These are phyloP conservation scores for Napeogenes sylphis DNA, from an alignment of 2,888 invertebrate species.

Conservation along the genomic window DNA sequence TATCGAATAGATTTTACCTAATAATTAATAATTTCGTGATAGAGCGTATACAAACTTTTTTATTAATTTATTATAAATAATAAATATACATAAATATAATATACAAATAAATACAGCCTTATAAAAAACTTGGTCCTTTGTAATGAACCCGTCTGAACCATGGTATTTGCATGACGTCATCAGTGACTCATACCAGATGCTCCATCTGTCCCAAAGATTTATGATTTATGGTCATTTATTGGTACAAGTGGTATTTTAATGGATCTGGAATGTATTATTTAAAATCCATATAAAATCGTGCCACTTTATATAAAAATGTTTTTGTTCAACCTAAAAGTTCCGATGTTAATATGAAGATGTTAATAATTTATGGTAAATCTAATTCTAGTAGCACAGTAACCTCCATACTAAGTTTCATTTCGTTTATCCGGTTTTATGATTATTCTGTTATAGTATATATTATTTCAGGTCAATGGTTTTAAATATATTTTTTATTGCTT, in stretches of 20 bases:
- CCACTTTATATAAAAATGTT: neutral
- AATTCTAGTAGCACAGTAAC: constrained; percentile 45
- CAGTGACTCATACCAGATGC: constrained; percentile 45
- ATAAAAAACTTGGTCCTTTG: too few relatives aligned
- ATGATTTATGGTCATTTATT: constrained; percentile 23
- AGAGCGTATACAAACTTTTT: too few relatives aligned
- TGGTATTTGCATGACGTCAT: constrained; percentile 43
- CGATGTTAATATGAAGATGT: constrained; percentile 12
- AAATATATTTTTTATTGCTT: constrained; percentile 29
- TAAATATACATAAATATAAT: too few relatives aligned
- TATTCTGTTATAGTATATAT: constrained; percentile 44
- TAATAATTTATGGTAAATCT: constrained; percentile 28
- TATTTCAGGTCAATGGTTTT: constrained; percentile 54
- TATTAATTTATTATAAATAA: too few relatives aligned
- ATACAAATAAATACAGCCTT: too few relatives aligned
- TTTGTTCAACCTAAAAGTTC: neutral
- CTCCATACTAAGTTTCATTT: constrained; percentile 44
- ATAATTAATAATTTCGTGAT: too few relatives aligned
- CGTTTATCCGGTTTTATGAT: constrained; percentile 48
- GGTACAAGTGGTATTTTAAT: constrained; percentile 19
- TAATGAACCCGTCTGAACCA: constrained; percentile 19
- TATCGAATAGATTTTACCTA: too few relatives aligned
- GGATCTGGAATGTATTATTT: constrained; percentile 8
- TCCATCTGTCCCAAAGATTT: constrained; percentile 28
- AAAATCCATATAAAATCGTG: neutral